A percentile compares a stretch with the other conserved stretches of the same genome.
phyloP scores from a whole-genome alignment of 2,113 vertebrate genomes.

The Miniopterus natalensis region DNA sequence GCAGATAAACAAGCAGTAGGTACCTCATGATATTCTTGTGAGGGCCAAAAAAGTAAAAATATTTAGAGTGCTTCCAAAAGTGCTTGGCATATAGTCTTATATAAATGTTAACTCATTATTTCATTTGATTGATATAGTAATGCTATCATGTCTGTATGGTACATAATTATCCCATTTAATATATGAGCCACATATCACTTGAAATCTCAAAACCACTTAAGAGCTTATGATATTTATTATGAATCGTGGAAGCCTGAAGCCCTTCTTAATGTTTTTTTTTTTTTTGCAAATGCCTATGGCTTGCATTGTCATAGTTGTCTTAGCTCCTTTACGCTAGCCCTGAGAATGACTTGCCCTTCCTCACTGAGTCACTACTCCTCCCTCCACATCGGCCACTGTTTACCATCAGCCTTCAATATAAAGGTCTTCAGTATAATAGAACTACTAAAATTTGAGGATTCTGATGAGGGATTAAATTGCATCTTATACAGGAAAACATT shows the following conservation, averaged over 20 bases:
- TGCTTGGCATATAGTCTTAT: not conserved
- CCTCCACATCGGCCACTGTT: not conserved
- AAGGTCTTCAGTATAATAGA: not conserved
- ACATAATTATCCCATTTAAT: not conserved
- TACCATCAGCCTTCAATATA: not conserved
- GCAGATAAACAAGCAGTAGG: not conserved
- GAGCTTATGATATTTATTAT: not conserved
- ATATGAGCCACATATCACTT: not conserved
- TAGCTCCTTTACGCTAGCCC: not conserved
- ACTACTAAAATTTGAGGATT: not conserved
- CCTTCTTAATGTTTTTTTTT: not conserved
- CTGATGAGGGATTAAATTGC: not conserved
- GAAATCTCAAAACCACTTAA: not conserved
- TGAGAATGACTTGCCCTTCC: not conserved
- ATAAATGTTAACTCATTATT: not conserved
- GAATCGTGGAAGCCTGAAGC: not conserved
- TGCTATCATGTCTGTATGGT: not conserved
- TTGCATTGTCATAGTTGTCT: not conserved
- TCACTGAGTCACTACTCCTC: not conserved
- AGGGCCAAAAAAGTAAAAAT: conserved; percentile 49
- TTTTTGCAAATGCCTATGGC: not conserved
- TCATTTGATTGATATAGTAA: not conserved
- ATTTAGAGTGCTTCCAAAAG: not conserved
- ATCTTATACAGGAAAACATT: not conserved
- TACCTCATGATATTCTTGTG: not conserved